phyloP scores from a whole-genome alignment of 2,888 invertebrate species.

The Hirudinaria manillensis region DNA sequence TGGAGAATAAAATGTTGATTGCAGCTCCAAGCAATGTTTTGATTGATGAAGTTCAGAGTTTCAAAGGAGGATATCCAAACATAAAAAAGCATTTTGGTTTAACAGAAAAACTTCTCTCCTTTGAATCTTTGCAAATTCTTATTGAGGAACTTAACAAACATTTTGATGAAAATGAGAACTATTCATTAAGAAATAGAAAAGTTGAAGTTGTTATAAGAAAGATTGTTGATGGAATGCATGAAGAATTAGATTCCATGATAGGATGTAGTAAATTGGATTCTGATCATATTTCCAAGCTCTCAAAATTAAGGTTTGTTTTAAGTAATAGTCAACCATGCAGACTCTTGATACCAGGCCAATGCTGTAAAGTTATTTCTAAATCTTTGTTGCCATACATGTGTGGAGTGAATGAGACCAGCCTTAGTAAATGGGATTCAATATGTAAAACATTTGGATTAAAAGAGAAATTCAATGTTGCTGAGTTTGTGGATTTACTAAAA shows the following conservation, averaged over 20 bases:
- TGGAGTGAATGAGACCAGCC: neutral
- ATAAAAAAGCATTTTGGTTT: slow-evolving; percentile 20
- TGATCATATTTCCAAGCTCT: neutral
- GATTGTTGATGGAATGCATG: neutral
- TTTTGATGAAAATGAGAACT: slow-evolving; percentile 1
- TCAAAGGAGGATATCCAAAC: neutral
- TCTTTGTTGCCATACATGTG: slow-evolving; percentile 26
- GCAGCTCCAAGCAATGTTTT: slow-evolving; percentile 9
- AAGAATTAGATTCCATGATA: neutral
- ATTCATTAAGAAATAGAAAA: neutral
- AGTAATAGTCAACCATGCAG: neutral
- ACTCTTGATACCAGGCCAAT: slow-evolving; percentile 8
- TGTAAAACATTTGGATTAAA: slow-evolving; percentile 4
- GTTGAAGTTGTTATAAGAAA: neutral
- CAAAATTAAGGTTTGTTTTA: slow-evolving; percentile 6
- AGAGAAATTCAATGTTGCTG: slow-evolving; percentile 1
- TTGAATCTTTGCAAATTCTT: slow-evolving; percentile 9
- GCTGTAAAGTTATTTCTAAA: neutral
- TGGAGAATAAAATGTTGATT: slow-evolving; percentile 1
- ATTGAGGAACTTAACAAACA: slow-evolving; percentile 14
- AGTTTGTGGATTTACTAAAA: slow-evolving; percentile 2
- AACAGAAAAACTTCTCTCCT: slow-evolving; percentile 1
- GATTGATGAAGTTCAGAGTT: neutral
- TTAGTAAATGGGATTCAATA: neutral
- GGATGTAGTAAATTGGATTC: neutral